Evolutionary conservation across 2,113 vertebrate species (phyloP), one percentile per base, ranked within the genome.

Genomic region (Ginglymostoma cirratum): DNA sequence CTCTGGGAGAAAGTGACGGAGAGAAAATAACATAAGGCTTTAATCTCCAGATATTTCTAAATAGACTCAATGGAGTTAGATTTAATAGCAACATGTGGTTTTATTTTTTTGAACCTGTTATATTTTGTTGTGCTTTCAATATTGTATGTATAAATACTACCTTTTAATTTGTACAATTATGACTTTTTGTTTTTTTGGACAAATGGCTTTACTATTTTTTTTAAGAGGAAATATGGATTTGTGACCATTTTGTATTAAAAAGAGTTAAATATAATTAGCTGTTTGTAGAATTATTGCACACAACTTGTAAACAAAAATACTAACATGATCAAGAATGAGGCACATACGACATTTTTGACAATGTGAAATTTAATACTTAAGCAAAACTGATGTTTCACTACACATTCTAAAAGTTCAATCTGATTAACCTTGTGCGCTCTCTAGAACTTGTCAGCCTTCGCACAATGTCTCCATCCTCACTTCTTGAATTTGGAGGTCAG

Each of bases 231-330:
- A 95, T 52, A 95, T 95, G 38, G 94, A 72, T 95, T 95, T 95
- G 94, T 95, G 94, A 95, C 93, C 94, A 95, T 72, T 95, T 95
- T 95, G 94, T 95, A 95, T 95, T 95, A 95, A 72, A 95, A 48
- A 72, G 10, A 72, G 15, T 95, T 42, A 93, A 93, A n/a, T 93
- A 93, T 93, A 66, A 66, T 93, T 93, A 83, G 61, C n/a, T 67
- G 30, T 66, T 38, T 10, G 17, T 66, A 23, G 55, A 61, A 27
- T 92, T 92, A 92, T 66, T 93, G 89, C 21, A 38, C 17, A 38
- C 19, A 66, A 15, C 34, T n/a, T 65, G 38, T 38, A 66, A 38
- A 38, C 80, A 45, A 45, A 83, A 83, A 45, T 6, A 83, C 80
- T 19, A 42, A 23, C 21, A 83, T 6, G 0, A 38, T n/a, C 61